Evolutionary conservation across 2,113 vertebrate species (phyloP).

Genomic region (Colaptes auratus): DNA sequence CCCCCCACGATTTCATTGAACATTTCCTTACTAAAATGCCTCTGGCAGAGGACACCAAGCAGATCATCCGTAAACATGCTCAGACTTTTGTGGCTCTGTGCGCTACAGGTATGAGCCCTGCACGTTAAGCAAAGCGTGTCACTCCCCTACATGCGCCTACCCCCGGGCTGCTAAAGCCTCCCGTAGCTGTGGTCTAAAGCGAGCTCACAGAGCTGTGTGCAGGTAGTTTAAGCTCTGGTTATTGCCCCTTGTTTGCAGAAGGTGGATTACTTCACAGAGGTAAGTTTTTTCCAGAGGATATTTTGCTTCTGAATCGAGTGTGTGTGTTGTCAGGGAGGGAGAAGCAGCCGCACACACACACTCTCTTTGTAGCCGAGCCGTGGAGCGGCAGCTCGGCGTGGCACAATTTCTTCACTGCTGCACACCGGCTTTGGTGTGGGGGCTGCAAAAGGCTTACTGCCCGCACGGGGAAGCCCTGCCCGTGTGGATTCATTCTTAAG

Average conservation of each 20-base stretch:
- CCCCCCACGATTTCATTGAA: constrained; percentile 97
- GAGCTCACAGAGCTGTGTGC: not conserved
- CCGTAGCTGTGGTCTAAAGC: not conserved
- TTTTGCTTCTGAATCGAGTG: not conserved
- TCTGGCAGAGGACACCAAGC: constrained; percentile 89
- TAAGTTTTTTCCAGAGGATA: constrained; percentile 40
- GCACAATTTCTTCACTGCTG: not conserved
- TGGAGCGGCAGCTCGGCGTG: not conserved
- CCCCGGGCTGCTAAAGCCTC: constrained; percentile 17
- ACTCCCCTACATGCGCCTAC: constrained; percentile 15
- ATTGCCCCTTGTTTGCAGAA: constrained; percentile 47
- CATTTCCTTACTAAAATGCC: constrained; percentile 97
- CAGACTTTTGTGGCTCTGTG: constrained; percentile 98
- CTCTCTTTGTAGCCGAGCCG: not conserved
- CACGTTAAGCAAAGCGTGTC: constrained; percentile 48
- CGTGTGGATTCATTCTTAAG: not conserved
- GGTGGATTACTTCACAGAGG: constrained; percentile 63
- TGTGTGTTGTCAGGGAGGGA: not conserved
- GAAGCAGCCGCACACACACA: not conserved
- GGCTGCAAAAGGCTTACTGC: not conserved
- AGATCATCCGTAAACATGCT: constrained; percentile 95
- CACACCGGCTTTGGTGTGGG: not conserved
- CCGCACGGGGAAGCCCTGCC: not conserved
- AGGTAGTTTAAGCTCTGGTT: not conserved
- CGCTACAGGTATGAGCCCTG: constrained; percentile 89